These are phyloP conservation scores for Ceratoteleas bidentatus DNA, from an alignment of 1,140 invertebrate genomes.

Conservation along the genomic window DNA sequence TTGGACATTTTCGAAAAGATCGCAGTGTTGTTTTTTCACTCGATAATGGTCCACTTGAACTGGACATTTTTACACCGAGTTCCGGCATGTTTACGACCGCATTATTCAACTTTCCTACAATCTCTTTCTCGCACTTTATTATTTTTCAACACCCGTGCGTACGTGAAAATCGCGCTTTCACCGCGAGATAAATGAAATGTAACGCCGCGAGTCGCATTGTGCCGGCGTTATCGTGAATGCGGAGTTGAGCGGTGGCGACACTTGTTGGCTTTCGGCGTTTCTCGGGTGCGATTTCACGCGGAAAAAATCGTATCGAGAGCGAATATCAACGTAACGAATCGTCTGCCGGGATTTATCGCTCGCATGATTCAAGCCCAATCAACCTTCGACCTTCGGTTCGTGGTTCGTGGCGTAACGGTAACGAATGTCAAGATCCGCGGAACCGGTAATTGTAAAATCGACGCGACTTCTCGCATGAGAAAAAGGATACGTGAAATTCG, in stretches of 20 bases:
- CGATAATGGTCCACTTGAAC: constrained; percentile 34
- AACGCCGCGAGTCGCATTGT: constrained; percentile 21
- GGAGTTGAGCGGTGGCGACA: background rate
- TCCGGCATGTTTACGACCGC: constrained; percentile 49
- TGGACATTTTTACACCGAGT: constrained; percentile 47
- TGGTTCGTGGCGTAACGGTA: constrained; percentile 52
- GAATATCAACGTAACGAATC: constrained; percentile 52
- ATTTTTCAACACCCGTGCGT: constrained; percentile 37
- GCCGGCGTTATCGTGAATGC: constrained; percentile 3
- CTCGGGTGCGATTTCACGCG: constrained; percentile 14
- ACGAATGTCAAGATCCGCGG: constrained; percentile 54
- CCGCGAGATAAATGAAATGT: constrained; percentile 37
- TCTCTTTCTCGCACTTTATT: constrained; percentile 27
- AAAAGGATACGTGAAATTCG: constrained; percentile 60
- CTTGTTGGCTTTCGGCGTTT: constrained; percentile 23
- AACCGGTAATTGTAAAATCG: constrained; percentile 70
- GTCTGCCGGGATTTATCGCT: constrained; percentile 60
- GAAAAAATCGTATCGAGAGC: constrained; percentile 51
- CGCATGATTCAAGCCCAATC: constrained; percentile 64
- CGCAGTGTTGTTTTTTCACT: constrained; percentile 55
- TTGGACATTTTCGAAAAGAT: constrained; percentile 55
- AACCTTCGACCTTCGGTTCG: constrained; percentile 57
- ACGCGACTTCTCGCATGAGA: constrained; percentile 43
- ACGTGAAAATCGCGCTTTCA: constrained; percentile 56
- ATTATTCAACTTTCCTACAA: constrained; percentile 49